Evolutionary conservation across 2,888 invertebrate genomes (phyloP).

Genomic region (Lasioglossum villosulum): DNA sequence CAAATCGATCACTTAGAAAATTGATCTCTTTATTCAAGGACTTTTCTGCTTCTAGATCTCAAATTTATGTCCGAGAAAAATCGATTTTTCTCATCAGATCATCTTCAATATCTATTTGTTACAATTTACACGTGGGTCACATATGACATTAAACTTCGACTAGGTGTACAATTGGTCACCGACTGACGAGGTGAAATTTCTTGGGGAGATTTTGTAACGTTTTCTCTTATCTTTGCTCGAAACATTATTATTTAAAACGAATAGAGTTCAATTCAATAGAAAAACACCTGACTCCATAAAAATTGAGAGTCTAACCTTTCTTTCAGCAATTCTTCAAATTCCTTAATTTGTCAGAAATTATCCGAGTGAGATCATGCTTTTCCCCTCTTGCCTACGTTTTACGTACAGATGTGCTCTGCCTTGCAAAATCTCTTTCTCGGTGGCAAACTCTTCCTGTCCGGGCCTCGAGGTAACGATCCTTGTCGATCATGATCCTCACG

Average conservation of each 20-base stretch:
- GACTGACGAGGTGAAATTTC: too few relatives aligned
- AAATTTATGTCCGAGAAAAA: too few relatives aligned
- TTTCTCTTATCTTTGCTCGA: too few relatives aligned
- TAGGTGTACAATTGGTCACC: too few relatives aligned
- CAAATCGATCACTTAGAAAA: not conserved
- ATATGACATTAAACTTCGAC: too few relatives aligned
- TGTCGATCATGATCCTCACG: constrained; percentile 5
- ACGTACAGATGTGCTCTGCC: constrained; percentile 35
- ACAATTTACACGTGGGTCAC: too few relatives aligned
- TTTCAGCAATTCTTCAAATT: not conserved
- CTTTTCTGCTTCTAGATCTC: not conserved
- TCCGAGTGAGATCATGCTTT: constrained; percentile 65
- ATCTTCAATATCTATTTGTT: not conserved
- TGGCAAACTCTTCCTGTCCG: constrained; percentile 25
- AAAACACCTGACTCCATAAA: not conserved
- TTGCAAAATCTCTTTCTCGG: constrained; percentile 42
- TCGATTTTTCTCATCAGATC: not conserved
- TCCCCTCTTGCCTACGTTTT: constrained; percentile 31
- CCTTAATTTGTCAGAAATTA: constrained; percentile 18
- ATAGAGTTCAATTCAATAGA: too few relatives aligned
- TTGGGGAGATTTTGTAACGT: too few relatives aligned
- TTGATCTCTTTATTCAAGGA: not conserved
- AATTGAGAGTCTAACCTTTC: not conserved
- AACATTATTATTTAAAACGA: too few relatives aligned
- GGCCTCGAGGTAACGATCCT: constrained; percentile 61